Evolutionary conservation across 2,888 invertebrate genomes (phyloP).

Genomic region (Tenthredo scrophulariae): DNA sequence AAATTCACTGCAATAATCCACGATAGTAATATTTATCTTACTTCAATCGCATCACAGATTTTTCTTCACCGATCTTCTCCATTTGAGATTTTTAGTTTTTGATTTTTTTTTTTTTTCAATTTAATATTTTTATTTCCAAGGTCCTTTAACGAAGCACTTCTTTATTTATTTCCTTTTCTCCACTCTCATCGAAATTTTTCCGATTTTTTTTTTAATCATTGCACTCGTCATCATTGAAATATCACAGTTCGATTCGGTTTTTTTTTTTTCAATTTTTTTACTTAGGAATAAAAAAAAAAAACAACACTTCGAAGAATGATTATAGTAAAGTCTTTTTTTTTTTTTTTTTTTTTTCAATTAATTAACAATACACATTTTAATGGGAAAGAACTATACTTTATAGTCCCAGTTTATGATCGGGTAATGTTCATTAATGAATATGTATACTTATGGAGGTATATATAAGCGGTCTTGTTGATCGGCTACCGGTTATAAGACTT

Average conservation of each 20-base stretch:
- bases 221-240: too few species aligned
- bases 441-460: neutral
- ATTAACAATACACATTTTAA: neutral
- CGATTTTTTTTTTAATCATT: neutral
- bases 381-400: neutral
- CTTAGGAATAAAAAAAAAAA: too few species aligned
- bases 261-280: neutral
- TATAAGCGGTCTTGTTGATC: neutral
- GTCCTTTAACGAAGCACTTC: neutral
- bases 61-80: neutral
- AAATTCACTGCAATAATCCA: conserved; percentile 72
- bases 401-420: neutral
- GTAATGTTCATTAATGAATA: neutral
- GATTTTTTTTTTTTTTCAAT: neutral
- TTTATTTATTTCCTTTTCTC: neutral
- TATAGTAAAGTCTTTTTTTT: too few species aligned
- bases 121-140: neutral
- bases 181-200: neutral
- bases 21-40: conserved; percentile 64
- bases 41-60: neutral
- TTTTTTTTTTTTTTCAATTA: neutral
- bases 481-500: conserved; percentile 14
- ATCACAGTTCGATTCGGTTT: neutral
- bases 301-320: too few species aligned
- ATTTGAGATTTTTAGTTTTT: neutral